Base-by-base conservation (phyloP, 2,797 vertebrate genomes). In the Pseudotriccus pelzelni region DNA sequence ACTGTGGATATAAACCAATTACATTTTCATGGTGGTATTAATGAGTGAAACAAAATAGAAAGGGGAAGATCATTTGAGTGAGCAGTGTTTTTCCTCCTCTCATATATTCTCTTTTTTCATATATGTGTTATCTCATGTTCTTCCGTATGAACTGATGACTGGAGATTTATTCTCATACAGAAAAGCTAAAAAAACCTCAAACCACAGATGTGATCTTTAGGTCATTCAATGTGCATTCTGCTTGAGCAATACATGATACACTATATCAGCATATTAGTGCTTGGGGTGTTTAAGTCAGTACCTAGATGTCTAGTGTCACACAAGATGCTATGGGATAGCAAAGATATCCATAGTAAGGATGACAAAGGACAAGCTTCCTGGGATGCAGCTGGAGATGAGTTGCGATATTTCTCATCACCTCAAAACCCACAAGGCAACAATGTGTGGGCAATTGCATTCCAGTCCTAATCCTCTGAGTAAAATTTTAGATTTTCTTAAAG, bases 391-490 rank as follows among this genome's bases (percentile, higher is more conserved):
- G 15, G 9, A 62, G 18, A 47, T 24, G 12, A 83, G 8, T 10
- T 24, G 23, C 7, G 66, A 62, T 53, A 85, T 14, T 46, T 17
- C 49, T 62, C 39, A 37, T 68, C 46, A 28, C 15, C 32, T 74
- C 21, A 78, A 64, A 88, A 64, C 1, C 8, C 18, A 41, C n/a
- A 68, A 43, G 34, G 5, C 16, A 39, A 1, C 14, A 66, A 13
- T 20, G 6, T 22, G 6, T 37, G 16, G 17, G 2, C 11, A 72
- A 13, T 8, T 2, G 0, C 75, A 58, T n/a, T 27, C 18, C 4
- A 1, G 9, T 63, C 5, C 15, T 49, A 53, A 53, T 19, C 4
- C 9, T 19, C 23, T 34, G 7, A 4, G 5, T 58, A 44, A 72
- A 58, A 67, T 7, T 49, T 36, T 52, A 46, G 10, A 39, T 58